These are phyloP conservation scores for Donacobius atricapilla DNA, from an alignment of 2,113 vertebrate species.

Conservation along the genomic window DNA sequence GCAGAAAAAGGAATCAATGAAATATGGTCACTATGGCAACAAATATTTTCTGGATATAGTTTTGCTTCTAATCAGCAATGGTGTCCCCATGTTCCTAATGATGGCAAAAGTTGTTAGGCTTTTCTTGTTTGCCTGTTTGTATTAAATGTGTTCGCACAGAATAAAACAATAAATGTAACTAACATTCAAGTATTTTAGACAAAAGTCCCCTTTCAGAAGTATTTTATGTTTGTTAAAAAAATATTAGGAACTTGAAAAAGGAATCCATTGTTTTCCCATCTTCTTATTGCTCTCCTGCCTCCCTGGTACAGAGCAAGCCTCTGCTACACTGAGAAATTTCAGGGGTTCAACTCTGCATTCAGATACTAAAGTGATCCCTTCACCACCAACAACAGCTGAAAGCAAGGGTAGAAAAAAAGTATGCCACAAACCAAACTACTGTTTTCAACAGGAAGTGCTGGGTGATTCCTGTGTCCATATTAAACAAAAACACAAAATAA, in stretches of 20 bases:
- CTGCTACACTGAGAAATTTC: not conserved
- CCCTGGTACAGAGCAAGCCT: fast-evolving
- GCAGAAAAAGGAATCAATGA: conserved; percentile 4
- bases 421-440: not conserved
- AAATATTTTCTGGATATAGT: conserved; percentile 57
- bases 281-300: not conserved
- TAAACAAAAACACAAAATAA: not conserved
- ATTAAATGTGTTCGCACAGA: not conserved
- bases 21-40: conserved; percentile 69
- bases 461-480: not conserved
- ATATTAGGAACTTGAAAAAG: not conserved
- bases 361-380: not conserved
- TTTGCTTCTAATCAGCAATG: not conserved
- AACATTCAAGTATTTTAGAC: not conserved
- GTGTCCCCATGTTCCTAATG: not conserved
- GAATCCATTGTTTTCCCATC: not conserved
- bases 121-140: not conserved
- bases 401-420: not conserved
- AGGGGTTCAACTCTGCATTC: not conserved
- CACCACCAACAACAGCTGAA: not conserved
- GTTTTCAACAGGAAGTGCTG: not conserved
- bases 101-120: not conserved
- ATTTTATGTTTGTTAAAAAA: not conserved
- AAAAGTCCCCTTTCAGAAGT: not conserved
- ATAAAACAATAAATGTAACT: not conserved